Percentiles rank a stretch among this genome's conserved stretches.
phyloP scores from a whole-genome alignment of 2,797 vertebrate species.

The Simalia tracyae region DNA sequence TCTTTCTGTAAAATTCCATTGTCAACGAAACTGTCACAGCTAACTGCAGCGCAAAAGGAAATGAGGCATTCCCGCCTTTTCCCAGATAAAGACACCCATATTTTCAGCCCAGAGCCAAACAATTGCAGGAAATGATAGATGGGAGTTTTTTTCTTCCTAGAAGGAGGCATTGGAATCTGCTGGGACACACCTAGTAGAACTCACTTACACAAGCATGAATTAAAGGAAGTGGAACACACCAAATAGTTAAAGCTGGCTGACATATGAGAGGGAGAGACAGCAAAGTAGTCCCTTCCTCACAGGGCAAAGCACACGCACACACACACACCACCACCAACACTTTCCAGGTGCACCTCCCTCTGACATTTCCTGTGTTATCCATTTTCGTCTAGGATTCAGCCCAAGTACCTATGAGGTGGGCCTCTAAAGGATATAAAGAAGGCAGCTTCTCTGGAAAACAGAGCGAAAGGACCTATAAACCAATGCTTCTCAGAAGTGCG shows the following conservation, averaged over 20 bases:
- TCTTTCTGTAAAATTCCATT: slow-evolving; percentile 70
- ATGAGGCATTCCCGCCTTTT: slow-evolving; percentile 71
- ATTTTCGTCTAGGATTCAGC: slow-evolving; percentile 36
- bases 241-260: slow-evolving; percentile 68
- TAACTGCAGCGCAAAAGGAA: slow-evolving; percentile 70
- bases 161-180: slow-evolving; percentile 71
- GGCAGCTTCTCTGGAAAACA: neutral
- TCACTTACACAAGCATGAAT: slow-evolving; percentile 72
- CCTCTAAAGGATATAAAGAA: slow-evolving; percentile 23
- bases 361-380: slow-evolving; percentile 69
- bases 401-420: slow-evolving; percentile 15
- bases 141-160: slow-evolving; percentile 68
- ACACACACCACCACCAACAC: slow-evolving; percentile 39
- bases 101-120: slow-evolving; percentile 75
- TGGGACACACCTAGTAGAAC: slow-evolving; percentile 66
- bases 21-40: slow-evolving; percentile 52
- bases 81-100: slow-evolving; percentile 61
- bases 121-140: slow-evolving; percentile 81
- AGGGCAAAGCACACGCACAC: slow-evolving; percentile 5
- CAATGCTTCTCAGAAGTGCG: neutral
- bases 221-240: slow-evolving; percentile 70
- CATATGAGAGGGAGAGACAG: slow-evolving; percentile 62
- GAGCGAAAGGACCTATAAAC: neutral
- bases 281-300: slow-evolving; percentile 73
- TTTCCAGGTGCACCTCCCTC: slow-evolving; percentile 74